Base-by-base conservation (phyloP, 2,888 invertebrate genomes). In the Mechanitis messenoides region DNA sequence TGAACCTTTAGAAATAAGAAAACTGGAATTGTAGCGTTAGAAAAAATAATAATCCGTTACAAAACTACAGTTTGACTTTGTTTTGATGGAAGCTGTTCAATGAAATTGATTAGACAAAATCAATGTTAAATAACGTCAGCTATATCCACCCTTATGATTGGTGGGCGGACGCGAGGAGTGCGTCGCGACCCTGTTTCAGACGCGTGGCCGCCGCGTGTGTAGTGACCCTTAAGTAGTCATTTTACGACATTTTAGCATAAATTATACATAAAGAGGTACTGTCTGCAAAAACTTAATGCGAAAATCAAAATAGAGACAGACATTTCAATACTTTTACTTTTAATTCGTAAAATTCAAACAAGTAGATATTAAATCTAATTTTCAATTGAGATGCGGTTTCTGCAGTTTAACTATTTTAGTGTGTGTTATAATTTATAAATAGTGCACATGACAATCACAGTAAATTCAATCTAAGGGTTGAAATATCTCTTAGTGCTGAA, bases 171-270 rank as follows among this genome's bases (percentile, higher is more conserved):
- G 58, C 68, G 64, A 31, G 63, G 50, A 73, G 73, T 71, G 72
- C 69, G 71, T 64, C 67, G 68, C 69, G 71, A 74, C 80, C 81
- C 81, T 79, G 74, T 74, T 77, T 71, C 71, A 69, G 73, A 58
- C 85, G 82, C 85, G 86, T 81, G 84, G 62, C 60, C 60, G 81
- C 65, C 85, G 80, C 85, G 88, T 87, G 87, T 73, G 78, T 69
- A 76, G 69, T 73, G 71, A 73, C 77, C 78, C 76, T 79, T 76
- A 78, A 79, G 77, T 76, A 74, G 73, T 71, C 76, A 75, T 80
- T 81, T 79, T 79, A 77, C 58, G 56, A 65, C 53, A 45, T 60
- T 57, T 57, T 56, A 28, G 58, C 54, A 60, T 80, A 79, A 81
- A 80, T 80, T 79, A 57, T 35, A 50, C 50, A 31, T 50, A 50